Evolutionary conservation across 1,140 invertebrate species (phyloP).

Genomic region (Drosophila orosa): DNA sequence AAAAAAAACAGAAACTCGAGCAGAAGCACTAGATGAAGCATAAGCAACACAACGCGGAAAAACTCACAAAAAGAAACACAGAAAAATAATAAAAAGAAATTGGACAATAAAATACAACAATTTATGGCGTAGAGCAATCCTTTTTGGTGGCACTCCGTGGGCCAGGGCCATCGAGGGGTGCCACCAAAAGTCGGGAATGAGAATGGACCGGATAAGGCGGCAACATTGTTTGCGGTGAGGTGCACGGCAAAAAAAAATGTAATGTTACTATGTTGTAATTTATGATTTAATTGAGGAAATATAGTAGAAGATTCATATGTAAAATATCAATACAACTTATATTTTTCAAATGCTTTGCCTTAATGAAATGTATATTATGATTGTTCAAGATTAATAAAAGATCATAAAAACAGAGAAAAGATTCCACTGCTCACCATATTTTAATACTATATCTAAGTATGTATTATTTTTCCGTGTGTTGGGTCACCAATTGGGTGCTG

Average conservation of each 20-base stretch:
- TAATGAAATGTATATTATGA: not conserved
- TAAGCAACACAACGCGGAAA: constrained; percentile 71
- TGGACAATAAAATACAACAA: constrained; percentile 82
- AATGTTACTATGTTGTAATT: no score
- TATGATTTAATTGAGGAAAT: no score
- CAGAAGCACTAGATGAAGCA: constrained; percentile 75
- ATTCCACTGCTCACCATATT: not conserved
- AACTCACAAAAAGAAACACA: constrained; percentile 64
- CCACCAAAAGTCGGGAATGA: constrained; percentile 69
- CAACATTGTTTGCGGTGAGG: constrained; percentile 62
- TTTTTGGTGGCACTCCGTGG: constrained; percentile 70
- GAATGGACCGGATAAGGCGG: constrained; percentile 54
- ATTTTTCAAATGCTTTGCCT: not conserved
- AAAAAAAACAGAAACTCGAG: constrained; percentile 33
- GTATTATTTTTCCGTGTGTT: not conserved
- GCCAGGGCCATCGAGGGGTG: constrained; percentile 8
- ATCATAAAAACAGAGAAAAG: no score
- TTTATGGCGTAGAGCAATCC: constrained; percentile 80
- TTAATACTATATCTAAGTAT: no score
- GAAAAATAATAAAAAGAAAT: constrained; percentile 83
- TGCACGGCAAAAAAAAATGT: not conserved
- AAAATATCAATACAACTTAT: no score
- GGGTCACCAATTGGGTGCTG: constrained; percentile 15
- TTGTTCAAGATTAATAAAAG: not conserved
- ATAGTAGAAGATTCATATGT: no score